Base-by-base conservation (phyloP, 1,140 invertebrate species). In the Drosophila nannoptera region DNA sequence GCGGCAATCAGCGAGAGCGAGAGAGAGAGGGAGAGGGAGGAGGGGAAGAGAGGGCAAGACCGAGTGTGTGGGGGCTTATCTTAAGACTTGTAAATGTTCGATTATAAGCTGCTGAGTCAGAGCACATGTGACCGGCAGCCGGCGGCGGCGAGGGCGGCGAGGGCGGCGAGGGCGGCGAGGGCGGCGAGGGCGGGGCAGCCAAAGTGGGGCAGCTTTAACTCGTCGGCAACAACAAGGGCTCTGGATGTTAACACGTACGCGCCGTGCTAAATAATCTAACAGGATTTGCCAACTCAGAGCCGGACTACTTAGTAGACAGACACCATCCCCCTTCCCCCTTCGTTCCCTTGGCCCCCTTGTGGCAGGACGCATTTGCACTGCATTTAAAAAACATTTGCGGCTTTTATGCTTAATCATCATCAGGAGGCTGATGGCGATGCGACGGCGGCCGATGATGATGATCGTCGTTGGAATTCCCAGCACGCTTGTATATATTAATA, bases 401-500 rank as follows among this genome's bases (percentile, higher is more conserved):
- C 73, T 86, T 84, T 86, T 86, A 81, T 71, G 81, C 81, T 86
- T 77, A 81, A 86, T 86, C 81, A 86, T 86, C 74, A 66, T 69
- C 77, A 86, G 29, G 50, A 86, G 29, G 50, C 31, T 58, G 38
- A 61, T 68, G 43, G 43, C 48, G n/a, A 29, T 12, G 42, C 42
- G 53, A 38, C 43, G 53, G 43, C 43, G 11, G 36, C 61, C 56
- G 63, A 36, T 59, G 49, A 32, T 35, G 32, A 74, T 83, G 53
- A 42, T 56, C 45, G 61, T 48, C 46, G 49, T 81, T 63, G 62
- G 52, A 73, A 86, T 86, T 86, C 82, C 82, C 82, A 82, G 77
- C 82, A 87, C 82, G 82, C 82, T 78, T 86, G 81, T 87, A 87
- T 82, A 87, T 87, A 83, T 87, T 87, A 87, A 87, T 87, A 87